Conservation (phyloP, 2,797 vertebrate genomes). For the Benthosema pterotum region DNA sequence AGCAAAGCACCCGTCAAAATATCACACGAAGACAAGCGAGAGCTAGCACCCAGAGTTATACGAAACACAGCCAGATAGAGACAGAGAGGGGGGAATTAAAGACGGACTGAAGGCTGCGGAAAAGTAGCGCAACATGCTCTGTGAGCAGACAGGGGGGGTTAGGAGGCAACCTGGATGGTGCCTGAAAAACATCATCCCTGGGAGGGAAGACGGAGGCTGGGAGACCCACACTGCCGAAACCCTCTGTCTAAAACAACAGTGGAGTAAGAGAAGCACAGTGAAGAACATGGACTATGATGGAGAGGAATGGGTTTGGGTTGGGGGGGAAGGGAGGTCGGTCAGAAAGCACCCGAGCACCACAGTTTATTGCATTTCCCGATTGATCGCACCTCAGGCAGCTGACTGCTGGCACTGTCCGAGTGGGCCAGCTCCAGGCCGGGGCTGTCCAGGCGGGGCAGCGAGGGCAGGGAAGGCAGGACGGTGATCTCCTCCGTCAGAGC, state of each 20-base stretch:
- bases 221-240: conserved; percentile 15
- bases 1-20: conserved; percentile 71
- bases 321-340: conserved; percentile 47
- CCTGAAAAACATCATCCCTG: conserved; percentile 18
- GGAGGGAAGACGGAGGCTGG: conserved; percentile 1
- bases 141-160: conserved; percentile 6
- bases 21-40: conserved; percentile 25
- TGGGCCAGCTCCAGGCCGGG: conserved; percentile 88
- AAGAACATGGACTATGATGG: conserved; percentile 39
- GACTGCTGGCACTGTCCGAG: conserved; percentile 95
- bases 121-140: conserved; percentile 12
- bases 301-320: conserved; percentile 37
- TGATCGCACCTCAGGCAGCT: conserved; percentile 99
- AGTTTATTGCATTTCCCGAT: conserved; percentile 81
- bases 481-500: conserved; percentile 87
- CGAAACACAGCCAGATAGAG: conserved; percentile 46
- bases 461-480: conserved; percentile 61
- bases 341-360: conserved; percentile 89
- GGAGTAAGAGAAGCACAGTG: conserved; percentile 32
- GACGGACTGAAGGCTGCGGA: conserved; percentile 22
- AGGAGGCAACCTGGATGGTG: background rate
- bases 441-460: conserved; percentile 84
- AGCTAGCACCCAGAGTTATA: conserved; percentile 43
- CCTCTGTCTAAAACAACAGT: conserved; percentile 28
- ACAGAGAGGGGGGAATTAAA: conserved; percentile 5